Percentiles rank a stretch among this genome's conserved stretches.
Evolutionary conservation across 2,797 vertebrate genomes (phyloP).

Genomic region (Brachyrhaphis roseni): DNA sequence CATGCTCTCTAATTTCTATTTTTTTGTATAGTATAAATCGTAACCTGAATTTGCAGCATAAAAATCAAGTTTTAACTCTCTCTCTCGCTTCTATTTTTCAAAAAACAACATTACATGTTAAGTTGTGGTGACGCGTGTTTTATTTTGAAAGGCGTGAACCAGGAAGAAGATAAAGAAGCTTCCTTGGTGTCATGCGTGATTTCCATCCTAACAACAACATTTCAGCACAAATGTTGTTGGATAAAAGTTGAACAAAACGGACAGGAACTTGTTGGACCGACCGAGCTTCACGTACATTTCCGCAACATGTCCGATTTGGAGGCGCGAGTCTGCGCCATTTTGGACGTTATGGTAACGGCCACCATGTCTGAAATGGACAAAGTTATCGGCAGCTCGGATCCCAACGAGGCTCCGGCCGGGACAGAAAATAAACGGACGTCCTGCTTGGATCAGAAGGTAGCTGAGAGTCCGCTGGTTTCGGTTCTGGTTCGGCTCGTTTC

Average conservation of each 20-base stretch:
- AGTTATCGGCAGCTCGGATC: slow-evolving; percentile 47
- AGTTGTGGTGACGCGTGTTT: slow-evolving; percentile 12
- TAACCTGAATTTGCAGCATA: background rate
- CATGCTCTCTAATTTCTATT: background rate
- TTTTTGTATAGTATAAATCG: background rate
- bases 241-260: background rate
- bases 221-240: background rate
- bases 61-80: background rate
- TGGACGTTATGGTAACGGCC: slow-evolving; percentile 68
- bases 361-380: slow-evolving; percentile 68
- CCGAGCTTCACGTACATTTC: fast-evolving
- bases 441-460: slow-evolving; percentile 51
- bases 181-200: background rate
- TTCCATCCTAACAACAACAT: background rate
- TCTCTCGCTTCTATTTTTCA: background rate
- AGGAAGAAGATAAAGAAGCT: slow-evolving; percentile 33
- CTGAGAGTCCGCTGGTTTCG: fast-evolving
- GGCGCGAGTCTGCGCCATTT: slow-evolving; percentile 59
- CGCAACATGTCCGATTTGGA: slow-evolving; percentile 67
- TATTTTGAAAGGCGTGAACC: slow-evolving; percentile 52
- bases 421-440: slow-evolving; percentile 3
- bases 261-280: background rate
- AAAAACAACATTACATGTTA: background rate
- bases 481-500: background rate
- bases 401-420: background rate